Evolutionary conservation across 2,797 vertebrate species (phyloP).

Genomic region (Danio kyathit): DNA sequence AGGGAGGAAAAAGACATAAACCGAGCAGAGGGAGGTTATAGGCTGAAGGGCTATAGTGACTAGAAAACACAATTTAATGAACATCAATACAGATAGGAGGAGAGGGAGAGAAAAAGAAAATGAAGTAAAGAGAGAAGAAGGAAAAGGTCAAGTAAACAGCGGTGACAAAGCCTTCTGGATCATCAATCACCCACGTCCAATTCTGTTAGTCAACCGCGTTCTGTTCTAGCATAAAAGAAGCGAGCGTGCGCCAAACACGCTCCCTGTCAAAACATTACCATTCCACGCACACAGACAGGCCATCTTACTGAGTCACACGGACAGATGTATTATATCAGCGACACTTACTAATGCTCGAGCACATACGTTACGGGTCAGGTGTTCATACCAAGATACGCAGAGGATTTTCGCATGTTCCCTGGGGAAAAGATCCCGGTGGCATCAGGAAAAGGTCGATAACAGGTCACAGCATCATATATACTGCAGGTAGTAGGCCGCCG

Average conservation of each 20-base stretch:
- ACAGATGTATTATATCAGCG: constrained; percentile 56
- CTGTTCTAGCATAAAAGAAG: constrained; percentile 22
- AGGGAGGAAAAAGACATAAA: constrained; percentile 48
- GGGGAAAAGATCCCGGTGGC: constrained; percentile 3
- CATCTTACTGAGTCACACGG: constrained; percentile 52
- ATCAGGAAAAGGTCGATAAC: constrained; percentile 26
- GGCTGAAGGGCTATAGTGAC: constrained; percentile 29
- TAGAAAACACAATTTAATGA: constrained; percentile 44
- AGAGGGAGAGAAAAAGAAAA: constrained; percentile 62
- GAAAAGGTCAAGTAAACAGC: constrained; percentile 46
- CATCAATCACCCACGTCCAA: constrained; percentile 40
- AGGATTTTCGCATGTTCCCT: background rate
- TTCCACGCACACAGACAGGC: constrained; percentile 42
- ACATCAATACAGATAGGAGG: constrained; percentile 37
- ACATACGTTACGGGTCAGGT: constrained; percentile 32
- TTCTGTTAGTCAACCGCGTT: background rate
- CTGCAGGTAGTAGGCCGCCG: constrained; percentile 13
- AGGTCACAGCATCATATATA: constrained; percentile 17
- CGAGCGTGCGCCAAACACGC: constrained; percentile 7
- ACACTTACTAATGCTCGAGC: constrained; percentile 57
- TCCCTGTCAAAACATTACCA: constrained; percentile 51
- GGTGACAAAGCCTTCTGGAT: constrained; percentile 46
- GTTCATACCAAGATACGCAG: constrained; percentile 22
- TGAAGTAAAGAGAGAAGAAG: constrained; percentile 52
- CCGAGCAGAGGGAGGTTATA: constrained; percentile 49